Conservation (phyloP, 2,797 vertebrate species). For the Fringilla coelebs region DNA sequence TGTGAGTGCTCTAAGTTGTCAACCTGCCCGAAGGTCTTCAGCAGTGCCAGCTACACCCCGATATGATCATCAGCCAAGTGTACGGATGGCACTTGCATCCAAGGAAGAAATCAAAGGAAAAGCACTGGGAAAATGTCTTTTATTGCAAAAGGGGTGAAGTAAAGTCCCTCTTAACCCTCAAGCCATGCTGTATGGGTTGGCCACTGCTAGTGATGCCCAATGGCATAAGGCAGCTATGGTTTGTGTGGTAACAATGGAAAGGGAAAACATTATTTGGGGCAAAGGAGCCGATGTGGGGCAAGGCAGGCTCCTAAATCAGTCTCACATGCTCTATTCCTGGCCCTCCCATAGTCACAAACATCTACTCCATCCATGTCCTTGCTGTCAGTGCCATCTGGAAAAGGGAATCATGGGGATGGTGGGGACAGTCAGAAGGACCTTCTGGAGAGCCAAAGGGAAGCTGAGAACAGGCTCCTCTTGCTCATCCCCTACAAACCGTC, state of each 20-base stretch:
- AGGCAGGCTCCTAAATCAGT: background rate
- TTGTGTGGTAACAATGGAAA: background rate
- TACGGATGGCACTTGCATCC: rapidly evolving
- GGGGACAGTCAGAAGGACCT: background rate
- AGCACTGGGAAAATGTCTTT: background rate
- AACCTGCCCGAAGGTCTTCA: background rate
- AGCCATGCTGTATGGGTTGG: background rate
- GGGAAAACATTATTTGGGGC: background rate
- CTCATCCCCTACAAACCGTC: background rate
- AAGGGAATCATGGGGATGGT: background rate
- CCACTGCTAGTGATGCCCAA: background rate
- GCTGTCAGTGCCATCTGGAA: background rate
- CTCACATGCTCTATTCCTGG: background rate
- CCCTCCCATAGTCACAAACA: background rate
- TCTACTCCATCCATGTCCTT: rapidly evolving
- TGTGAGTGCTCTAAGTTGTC: background rate
- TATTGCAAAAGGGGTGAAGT: background rate
- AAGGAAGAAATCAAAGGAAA: background rate
- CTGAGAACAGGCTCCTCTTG: background rate
- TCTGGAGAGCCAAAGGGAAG: background rate
- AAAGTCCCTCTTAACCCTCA: background rate
- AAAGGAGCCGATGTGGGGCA: background rate
- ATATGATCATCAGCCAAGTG: background rate
- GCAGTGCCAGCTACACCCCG: background rate
- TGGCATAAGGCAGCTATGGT: background rate